A percentile compares a stretch with the other conserved stretches of the same genome.
phyloP scores from a whole-genome alignment of 1,140 invertebrate genomes.

The Anadara kagoshimensis region DNA sequence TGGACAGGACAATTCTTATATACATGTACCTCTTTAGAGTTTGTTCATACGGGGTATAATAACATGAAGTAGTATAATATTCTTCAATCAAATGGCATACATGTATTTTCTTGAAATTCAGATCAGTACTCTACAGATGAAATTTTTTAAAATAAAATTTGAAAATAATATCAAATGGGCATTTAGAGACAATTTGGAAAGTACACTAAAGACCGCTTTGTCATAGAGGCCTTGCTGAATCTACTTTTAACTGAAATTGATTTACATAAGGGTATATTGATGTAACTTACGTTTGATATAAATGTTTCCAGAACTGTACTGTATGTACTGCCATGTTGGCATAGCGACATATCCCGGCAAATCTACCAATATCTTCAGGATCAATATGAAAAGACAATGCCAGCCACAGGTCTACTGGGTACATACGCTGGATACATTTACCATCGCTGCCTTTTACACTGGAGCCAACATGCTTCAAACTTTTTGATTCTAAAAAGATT shows the following conservation, averaged over 20 bases:
- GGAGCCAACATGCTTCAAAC: not conserved
- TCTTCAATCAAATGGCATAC: too few species aligned
- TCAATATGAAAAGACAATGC: conserved; percentile 80
- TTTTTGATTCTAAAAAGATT: not conserved
- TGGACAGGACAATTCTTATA: too few species aligned
- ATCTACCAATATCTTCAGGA: conserved; percentile 82
- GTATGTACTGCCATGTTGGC: conserved; percentile 79
- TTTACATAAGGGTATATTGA: not conserved
- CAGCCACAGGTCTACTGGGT: conserved; percentile 85
- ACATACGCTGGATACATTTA: conserved; percentile 72
- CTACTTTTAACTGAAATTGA: too few species aligned
- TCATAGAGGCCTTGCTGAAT: too few species aligned
- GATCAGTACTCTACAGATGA: not conserved
- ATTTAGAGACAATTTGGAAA: not conserved
- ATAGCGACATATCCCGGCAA: conserved; percentile 81
- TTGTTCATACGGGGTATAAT: too few species aligned
- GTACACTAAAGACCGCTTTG: too few species aligned
- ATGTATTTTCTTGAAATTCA: not conserved
- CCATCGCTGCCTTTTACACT: not conserved
- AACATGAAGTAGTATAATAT: too few species aligned
- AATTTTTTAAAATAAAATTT: not conserved
- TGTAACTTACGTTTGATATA: conserved; percentile 79
- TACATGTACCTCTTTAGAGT: too few species aligned
- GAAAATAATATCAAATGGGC: too few species aligned
- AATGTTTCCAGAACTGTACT: conserved; percentile 81